Conservation (phyloP, 2,888 invertebrate species). For the Lasioglossum zephyrum region DNA sequence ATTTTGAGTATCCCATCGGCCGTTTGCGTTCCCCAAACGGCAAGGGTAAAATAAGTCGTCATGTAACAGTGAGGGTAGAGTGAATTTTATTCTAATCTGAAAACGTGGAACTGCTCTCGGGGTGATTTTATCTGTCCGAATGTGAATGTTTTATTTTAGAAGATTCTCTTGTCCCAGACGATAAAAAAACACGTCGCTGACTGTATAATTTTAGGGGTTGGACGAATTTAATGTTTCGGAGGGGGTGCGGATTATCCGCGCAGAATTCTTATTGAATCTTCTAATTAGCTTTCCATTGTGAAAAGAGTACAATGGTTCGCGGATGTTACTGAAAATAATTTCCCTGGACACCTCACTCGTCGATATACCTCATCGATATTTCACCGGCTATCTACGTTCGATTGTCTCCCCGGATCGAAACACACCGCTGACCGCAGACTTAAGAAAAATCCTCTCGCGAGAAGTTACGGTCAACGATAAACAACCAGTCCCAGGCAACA, state of each 20-base stretch:
- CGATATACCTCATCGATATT: neutral
- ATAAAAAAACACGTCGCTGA: neutral
- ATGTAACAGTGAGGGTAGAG: conserved; percentile 12
- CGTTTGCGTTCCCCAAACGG: neutral
- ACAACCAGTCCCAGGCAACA: neutral
- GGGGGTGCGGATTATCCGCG: neutral
- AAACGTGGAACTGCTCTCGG: conserved; percentile 4
- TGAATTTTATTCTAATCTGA: conserved; percentile 19
- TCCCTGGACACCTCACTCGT: neutral
- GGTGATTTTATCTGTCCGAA: conserved; percentile 12
- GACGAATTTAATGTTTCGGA: neutral
- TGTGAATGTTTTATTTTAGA: neutral
- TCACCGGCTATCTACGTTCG: neutral
- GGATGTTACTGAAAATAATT: neutral
- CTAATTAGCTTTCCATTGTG: neutral
- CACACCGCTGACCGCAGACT: conserved; percentile 3
- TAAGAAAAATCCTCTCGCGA: conserved; percentile 2
- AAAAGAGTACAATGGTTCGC: neutral
- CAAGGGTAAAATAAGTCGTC: conserved; percentile 11
- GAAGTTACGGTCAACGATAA: neutral
- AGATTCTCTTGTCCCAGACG: neutral
- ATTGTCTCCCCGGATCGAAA: neutral
- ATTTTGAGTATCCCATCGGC: neutral
- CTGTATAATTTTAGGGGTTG: neutral
- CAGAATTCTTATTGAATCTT: neutral